Base-by-base conservation (phyloP, 2,888 invertebrate species). In the Pseudoips prasinana region DNA sequence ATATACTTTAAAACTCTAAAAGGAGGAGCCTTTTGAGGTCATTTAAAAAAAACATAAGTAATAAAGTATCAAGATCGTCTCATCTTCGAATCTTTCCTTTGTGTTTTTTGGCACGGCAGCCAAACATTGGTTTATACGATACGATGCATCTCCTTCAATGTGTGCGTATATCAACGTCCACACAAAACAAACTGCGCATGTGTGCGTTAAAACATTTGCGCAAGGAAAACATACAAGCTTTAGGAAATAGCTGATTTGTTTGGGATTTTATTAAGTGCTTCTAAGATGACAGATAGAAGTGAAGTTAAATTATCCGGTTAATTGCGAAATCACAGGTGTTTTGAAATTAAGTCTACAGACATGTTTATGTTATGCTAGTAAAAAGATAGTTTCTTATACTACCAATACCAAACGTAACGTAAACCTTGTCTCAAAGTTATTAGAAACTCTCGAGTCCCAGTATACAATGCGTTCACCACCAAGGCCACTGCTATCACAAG, bases 101-200 rank as follows among this genome's bases (percentile, higher is more conserved):
- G 86, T 86, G 86, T 77, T 84, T 85, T 86, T 88, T 88, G 87
- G 87, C 88, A 85, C 75, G 35, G 73, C 64, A 39, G 83, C 88
- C 84, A 85, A 85, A 82, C 80, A 77, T 72, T 67, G 67, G 80
- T 85, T 81, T 82, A 83, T 77, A 72, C 64, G 80, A 77, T 80
- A 79, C 78, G 80, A 77, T 80, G 79, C 78, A 73, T 74, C 74
- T 60, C 62, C 39, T 25, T 33, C 35, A 27, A 37, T 39, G 62
- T 58, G 60, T 57, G 61, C 32, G 54, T 53, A 39, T 55, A 23
- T 47, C 28, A 29, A n/a, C 40, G 64, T 52, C 54, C 58, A 60
- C 57, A 62, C 48, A 46, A 45, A 52, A 39, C 39, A 50, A 42
- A 25, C 19, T 35, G 14, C 34, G 26, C 25, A 37, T 26, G 37